These are phyloP conservation scores for Gymnocheta viridis DNA, from an alignment of 2,888 invertebrate genomes.

Conservation along the genomic window DNA sequence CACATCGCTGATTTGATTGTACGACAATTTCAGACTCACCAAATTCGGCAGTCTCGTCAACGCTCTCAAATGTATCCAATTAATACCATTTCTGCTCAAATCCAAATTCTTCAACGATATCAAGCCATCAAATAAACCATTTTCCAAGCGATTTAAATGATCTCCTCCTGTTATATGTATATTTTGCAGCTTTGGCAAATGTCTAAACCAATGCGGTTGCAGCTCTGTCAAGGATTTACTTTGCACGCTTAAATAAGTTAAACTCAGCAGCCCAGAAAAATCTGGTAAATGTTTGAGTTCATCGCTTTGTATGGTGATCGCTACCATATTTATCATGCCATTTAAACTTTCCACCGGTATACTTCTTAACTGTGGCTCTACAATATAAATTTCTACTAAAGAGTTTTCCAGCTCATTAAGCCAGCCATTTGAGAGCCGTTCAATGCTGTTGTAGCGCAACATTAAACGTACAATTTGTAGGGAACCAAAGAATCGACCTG, in stretches of 20 bases:
- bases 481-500: conserved; percentile 90
- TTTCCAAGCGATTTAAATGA: conserved; percentile 87
- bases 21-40: conserved; percentile 86
- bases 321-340: conserved; percentile 89
- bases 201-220: conserved; percentile 87
- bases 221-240: conserved; percentile 86
- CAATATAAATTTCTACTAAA: conserved; percentile 91
- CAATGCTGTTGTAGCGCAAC: conserved; percentile 91
- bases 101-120: conserved; percentile 88
- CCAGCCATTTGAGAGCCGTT: conserved; percentile 91
- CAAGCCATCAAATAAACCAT: conserved; percentile 87
- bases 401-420: conserved; percentile 89
- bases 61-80: conserved; percentile 90
- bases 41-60: conserved; percentile 87
- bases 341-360: conserved; percentile 90
- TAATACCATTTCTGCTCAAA: conserved; percentile 89
- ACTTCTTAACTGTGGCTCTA: conserved; percentile 90
- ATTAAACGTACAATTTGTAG: conserved; percentile 90
- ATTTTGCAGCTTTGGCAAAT: conserved; percentile 88
- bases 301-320: conserved; percentile 91
- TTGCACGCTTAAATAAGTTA: conserved; percentile 89
- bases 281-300: conserved; percentile 89
- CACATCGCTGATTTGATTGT: conserved; percentile 89
- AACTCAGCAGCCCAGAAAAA: conserved; percentile 87
- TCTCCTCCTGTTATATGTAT: conserved; percentile 88